Evolutionary conservation across 2,113 vertebrate genomes (phyloP), one percentile per base, ranked within the genome.

Genomic region (Azemiops feae): DNA sequence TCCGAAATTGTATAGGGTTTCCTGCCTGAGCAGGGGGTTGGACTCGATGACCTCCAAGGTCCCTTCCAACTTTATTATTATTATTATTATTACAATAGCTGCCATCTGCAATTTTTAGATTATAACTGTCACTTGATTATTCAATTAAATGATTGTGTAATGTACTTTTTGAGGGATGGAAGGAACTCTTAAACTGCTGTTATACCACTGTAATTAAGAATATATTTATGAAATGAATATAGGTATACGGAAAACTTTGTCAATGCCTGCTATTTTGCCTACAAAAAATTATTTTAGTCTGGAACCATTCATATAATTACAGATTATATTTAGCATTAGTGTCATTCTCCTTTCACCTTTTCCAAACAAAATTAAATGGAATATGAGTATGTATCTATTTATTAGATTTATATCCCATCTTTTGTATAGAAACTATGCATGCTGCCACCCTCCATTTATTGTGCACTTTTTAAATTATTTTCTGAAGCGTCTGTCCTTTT

Each of bases 291-390:
- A 54, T 64, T 89, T 58, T 57, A 58, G 3, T 27, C 11, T 57
- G 58, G 16, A 18, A 60, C 47, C 50, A 12, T 69, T 64, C 89
- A 39, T 23, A 34, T 39, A 74, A 39, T 81, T 91, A 81, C 20
- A 74, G 50, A 0, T 0, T 27, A 16, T 85, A 88, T 87, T 93
- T 64, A 93, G 69, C 12, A 0, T 45, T 90, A 57, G 90, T 18
- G 6, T 85, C 53, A 4, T 91, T 9, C 27, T 20, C 14, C 12
- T 50, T n/a, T 55, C 1, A n/a, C 52, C 57, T 92, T 89, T 91
- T 94, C 39, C 60, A 89, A 34, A 52, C 91, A 64, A 94, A 95
- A 88, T 18, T 14, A 52, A 58, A 57, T 47, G 87, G 81, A 96
- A 95, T n/a, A 12, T 34, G 8, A 25, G 50, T 3, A 23, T 1